Evolutionary conservation across 2,888 invertebrate genomes (phyloP).

Genomic region (Xanthostigma xanthostigma): DNA sequence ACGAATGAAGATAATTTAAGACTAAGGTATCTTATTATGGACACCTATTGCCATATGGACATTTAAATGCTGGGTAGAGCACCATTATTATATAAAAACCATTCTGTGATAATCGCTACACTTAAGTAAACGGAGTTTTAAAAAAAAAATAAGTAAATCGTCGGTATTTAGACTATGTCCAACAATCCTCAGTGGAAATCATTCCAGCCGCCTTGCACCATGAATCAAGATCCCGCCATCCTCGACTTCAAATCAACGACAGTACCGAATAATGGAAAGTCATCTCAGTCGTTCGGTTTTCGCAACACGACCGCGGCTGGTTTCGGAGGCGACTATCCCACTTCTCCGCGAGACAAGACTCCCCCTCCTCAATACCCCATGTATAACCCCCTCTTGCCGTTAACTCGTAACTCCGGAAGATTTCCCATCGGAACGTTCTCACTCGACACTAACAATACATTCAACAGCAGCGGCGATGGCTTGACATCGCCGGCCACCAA

Average conservation of each 20-base stretch:
- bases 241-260: conserved; percentile 68
- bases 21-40: not conserved
- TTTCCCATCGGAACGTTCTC: conserved; percentile 21
- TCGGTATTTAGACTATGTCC: conserved; percentile 42
- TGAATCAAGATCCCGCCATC: conserved; percentile 66
- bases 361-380: conserved; percentile 15
- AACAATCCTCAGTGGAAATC: conserved; percentile 79
- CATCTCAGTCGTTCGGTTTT: conserved; percentile 27
- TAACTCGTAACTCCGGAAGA: conserved; percentile 20
- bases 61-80: conserved; percentile 7
- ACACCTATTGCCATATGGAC: conserved; percentile 5
- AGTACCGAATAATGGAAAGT: conserved; percentile 33
- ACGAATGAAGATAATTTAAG: not conserved
- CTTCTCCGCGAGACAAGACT: conserved; percentile 25
- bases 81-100: conserved; percentile 29
- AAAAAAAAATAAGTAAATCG: not conserved
- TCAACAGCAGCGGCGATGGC: conserved; percentile 24
- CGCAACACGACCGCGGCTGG: conserved; percentile 27
- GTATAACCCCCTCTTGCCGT: conserved; percentile 20
- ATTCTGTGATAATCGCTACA: conserved; percentile 46
- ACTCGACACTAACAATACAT: conserved; percentile 28
- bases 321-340: conserved; percentile 27
- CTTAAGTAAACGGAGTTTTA: conserved; percentile 24
- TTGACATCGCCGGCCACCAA: conserved; percentile 22
- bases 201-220: conserved; percentile 75